phyloP scores from a whole-genome alignment of 2,797 vertebrate species.

The Kryptolebias ocellatus region DNA sequence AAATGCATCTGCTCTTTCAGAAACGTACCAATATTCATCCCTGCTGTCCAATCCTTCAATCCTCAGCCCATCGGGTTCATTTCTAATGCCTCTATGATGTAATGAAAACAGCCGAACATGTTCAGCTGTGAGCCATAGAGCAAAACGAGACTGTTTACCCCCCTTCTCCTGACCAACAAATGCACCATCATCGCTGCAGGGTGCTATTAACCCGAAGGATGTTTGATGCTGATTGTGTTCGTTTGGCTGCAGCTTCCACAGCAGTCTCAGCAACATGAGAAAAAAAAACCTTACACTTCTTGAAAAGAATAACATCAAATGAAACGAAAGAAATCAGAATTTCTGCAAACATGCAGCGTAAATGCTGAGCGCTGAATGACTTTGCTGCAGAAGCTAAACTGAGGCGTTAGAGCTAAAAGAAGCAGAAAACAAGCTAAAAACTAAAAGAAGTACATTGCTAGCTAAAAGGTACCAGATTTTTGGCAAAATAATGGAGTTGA shows the following conservation, averaged over 20 bases:
- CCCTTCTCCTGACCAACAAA: neutral
- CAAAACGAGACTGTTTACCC: slow-evolving; percentile 3
- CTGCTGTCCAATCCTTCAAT: slow-evolving; percentile 64
- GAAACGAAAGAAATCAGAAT: too few relatives aligned
- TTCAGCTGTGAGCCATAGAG: slow-evolving; percentile 36
- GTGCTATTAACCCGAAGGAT: slow-evolving; percentile 50
- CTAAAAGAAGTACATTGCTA: too few relatives aligned
- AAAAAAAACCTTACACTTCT: too few relatives aligned
- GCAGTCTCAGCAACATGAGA: neutral
- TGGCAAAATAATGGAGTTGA: neutral
- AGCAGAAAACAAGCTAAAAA: too few relatives aligned
- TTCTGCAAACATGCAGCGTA: too few relatives aligned
- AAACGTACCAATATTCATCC: slow-evolving; percentile 19
- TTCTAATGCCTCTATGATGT: slow-evolving; percentile 36
- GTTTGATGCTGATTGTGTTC: slow-evolving; percentile 45
- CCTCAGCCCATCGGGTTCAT: slow-evolving; percentile 51
- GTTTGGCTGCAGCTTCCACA: slow-evolving; percentile 28
- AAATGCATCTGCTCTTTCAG: slow-evolving; percentile 52
- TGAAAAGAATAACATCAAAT: too few relatives aligned
- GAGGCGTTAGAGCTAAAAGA: too few relatives aligned
- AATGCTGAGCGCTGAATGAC: too few relatives aligned
- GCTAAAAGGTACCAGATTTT: too few relatives aligned
- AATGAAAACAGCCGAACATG: slow-evolving; percentile 60
- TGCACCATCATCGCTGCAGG: slow-evolving; percentile 40
- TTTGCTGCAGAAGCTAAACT: too few relatives aligned